A percentile compares a stretch with the other conserved stretches of the same genome.
These are phyloP conservation scores for Drosophila aldrichi DNA, from an alignment of 2,888 invertebrate genomes.

Conservation along the genomic window DNA sequence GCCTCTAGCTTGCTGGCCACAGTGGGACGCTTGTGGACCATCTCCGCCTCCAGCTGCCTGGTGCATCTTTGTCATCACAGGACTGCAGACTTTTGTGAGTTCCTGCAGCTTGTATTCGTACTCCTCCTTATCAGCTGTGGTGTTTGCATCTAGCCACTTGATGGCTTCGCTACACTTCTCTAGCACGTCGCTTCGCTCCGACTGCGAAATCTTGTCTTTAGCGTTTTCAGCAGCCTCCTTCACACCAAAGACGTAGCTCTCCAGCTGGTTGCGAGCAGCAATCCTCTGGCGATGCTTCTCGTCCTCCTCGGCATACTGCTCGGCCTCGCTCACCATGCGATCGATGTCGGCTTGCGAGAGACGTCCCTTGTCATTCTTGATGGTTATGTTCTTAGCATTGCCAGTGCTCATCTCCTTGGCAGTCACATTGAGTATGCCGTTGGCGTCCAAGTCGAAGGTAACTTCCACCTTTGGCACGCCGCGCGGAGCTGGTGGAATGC, in stretches of 20 bases:
- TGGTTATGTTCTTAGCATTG: slow-evolving; percentile 91
- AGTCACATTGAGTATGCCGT: slow-evolving; percentile 96
- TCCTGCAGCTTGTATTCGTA: slow-evolving; percentile 87
- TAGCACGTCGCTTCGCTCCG: slow-evolving; percentile 44
- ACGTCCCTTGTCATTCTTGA: slow-evolving; percentile 93
- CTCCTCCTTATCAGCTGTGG: slow-evolving; percentile 91
- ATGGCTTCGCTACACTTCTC: slow-evolving; percentile 88
- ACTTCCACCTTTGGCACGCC: slow-evolving; percentile 95
- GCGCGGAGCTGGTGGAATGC: slow-evolving; percentile 97
- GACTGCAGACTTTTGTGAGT: slow-evolving; percentile 79
- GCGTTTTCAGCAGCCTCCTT: slow-evolving; percentile 89
- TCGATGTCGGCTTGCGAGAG: slow-evolving; percentile 93
- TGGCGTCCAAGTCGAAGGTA: slow-evolving; percentile 93
- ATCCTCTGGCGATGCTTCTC: slow-evolving; percentile 89
- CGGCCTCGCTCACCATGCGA: slow-evolving; percentile 91
- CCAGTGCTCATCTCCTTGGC: slow-evolving; percentile 90
- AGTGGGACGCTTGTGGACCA: slow-evolving; percentile 20
- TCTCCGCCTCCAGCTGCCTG: slow-evolving; percentile 55
- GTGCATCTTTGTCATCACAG: slow-evolving; percentile 69
- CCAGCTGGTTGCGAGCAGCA: slow-evolving; percentile 89
- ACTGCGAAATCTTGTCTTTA: slow-evolving; percentile 85
- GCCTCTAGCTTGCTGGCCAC: slow-evolving; percentile 5
- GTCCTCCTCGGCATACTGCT: slow-evolving; percentile 90
- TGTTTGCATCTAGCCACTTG: slow-evolving; percentile 91
- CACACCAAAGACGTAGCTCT: slow-evolving; percentile 89